phyloP scores from a whole-genome alignment of 1,140 invertebrate species.

The Aphaenogaster floridana region DNA sequence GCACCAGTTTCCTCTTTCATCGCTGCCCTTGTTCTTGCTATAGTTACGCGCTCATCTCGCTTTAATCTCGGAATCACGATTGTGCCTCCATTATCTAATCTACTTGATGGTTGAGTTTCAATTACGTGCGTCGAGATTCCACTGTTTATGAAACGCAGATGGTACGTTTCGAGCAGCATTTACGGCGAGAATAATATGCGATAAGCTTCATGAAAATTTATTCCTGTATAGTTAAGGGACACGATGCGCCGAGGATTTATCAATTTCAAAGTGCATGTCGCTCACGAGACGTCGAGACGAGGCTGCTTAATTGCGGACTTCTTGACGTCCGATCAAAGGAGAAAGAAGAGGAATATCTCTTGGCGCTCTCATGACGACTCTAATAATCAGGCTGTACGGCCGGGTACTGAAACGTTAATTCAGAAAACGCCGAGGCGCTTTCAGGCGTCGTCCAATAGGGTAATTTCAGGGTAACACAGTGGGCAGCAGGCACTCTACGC shows the following conservation, averaged over 20 bases:
- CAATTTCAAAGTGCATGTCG: conserved; percentile 53
- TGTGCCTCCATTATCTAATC: conserved; percentile 45
- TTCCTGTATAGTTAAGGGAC: conserved; percentile 23
- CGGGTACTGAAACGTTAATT: conserved; percentile 70
- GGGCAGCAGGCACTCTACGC: conserved; percentile 63
- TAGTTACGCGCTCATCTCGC: conserved; percentile 22
- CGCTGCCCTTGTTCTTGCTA: not conserved
- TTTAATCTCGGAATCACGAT: conserved; percentile 37
- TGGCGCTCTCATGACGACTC: conserved; percentile 55
- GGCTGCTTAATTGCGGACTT: conserved; percentile 46
- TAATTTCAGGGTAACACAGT: conserved; percentile 77
- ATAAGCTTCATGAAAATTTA: conserved; percentile 47
- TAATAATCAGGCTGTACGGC: conserved; percentile 60
- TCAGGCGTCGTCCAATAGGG: conserved; percentile 71
- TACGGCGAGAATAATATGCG: conserved; percentile 35
- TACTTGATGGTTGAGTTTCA: conserved; percentile 49
- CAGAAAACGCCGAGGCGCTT: conserved; percentile 69
- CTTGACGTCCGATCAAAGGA: conserved; percentile 57
- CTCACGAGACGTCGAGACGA: conserved; percentile 1
- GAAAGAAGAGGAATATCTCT: conserved; percentile 45
- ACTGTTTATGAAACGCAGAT: conserved; percentile 51
- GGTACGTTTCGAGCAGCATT: conserved; percentile 27
- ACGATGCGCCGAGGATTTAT: conserved; percentile 50
- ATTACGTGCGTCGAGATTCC: conserved; percentile 49
- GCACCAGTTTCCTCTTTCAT: conserved; percentile 15